These are phyloP conservation scores for Sepioteuthis lessoniana DNA, from an alignment of 2,888 invertebrate species.

Conservation along the genomic window DNA sequence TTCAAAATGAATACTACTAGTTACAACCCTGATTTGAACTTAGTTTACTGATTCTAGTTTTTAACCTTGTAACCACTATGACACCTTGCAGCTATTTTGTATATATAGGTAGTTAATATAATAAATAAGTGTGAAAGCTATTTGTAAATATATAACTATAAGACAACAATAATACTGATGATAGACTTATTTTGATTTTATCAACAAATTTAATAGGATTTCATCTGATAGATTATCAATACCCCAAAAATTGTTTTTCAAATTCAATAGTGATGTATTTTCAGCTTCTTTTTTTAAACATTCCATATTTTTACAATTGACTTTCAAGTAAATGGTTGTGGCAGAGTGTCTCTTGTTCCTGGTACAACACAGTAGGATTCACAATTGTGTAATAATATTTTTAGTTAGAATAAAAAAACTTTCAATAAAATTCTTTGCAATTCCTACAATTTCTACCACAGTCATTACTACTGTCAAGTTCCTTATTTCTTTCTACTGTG, in stretches of 20 bases:
- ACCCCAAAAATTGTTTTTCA: background rate
- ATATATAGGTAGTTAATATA: no score
- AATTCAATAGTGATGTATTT: background rate
- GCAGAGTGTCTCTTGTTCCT: background rate
- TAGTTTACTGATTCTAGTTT: no score
- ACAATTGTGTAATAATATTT: background rate
- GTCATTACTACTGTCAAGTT: background rate
- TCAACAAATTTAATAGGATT: background rate
- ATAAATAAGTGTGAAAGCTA: no score
- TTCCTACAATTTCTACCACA: background rate
- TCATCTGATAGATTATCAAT: background rate
- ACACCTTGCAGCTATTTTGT: no score
- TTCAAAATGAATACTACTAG: no score
- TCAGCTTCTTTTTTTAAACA: background rate
- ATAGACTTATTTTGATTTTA: no score
- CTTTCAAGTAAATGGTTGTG: background rate
- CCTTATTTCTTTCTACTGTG: no score
- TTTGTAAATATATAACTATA: no score
- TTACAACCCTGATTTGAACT: no score
- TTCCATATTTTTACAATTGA: background rate
- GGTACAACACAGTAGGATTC: background rate
- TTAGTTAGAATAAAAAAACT: background rate
- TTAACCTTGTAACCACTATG: no score
- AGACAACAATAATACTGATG: no score
- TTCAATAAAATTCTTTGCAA: background rate